phyloP scores from a whole-genome alignment of 2,888 invertebrate species.

The Quadriops clusia region DNA sequence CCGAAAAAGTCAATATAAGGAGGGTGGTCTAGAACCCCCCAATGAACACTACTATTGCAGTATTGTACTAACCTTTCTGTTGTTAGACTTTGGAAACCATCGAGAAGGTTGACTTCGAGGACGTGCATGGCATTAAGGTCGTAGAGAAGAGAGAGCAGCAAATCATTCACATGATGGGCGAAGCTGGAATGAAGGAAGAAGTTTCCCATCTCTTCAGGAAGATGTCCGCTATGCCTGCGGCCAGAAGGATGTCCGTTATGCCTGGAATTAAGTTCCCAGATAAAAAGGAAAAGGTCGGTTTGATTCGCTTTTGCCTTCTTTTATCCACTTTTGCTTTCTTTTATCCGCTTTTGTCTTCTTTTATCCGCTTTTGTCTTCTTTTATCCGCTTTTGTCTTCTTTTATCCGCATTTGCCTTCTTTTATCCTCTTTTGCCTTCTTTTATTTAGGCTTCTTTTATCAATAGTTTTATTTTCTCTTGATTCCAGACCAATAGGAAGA shows the following conservation, averaged over 20 bases:
- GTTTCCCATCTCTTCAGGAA: constrained; percentile 36
- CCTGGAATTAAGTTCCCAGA: constrained; percentile 31
- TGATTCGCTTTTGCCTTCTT: neutral
- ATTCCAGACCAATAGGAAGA: constrained; percentile 10
- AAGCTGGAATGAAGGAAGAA: constrained; percentile 32
- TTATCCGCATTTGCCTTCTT: neutral
- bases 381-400: neutral
- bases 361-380: neutral
- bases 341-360: neutral
- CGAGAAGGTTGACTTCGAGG: constrained; percentile 33
- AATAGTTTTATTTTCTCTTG: no score
- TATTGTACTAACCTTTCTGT: no score
- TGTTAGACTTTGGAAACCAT: constrained; percentile 28
- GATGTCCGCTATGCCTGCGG: constrained; percentile 37
- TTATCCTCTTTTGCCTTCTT: neutral
- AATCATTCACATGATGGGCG: constrained; percentile 35
- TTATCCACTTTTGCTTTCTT: neutral
- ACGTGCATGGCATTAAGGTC: constrained; percentile 27
- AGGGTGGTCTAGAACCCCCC: no score
- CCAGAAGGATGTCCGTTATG: constrained; percentile 38
- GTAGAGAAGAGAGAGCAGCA: constrained; percentile 34
- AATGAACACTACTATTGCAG: no score
- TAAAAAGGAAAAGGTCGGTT: constrained; percentile 3
- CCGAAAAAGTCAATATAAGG: no score
- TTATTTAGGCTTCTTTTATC: no score